Evolutionary conservation across 2,797 vertebrate species (phyloP), one percentile per base, ranked within the genome.

Genomic region (Thunnus albacares): DNA sequence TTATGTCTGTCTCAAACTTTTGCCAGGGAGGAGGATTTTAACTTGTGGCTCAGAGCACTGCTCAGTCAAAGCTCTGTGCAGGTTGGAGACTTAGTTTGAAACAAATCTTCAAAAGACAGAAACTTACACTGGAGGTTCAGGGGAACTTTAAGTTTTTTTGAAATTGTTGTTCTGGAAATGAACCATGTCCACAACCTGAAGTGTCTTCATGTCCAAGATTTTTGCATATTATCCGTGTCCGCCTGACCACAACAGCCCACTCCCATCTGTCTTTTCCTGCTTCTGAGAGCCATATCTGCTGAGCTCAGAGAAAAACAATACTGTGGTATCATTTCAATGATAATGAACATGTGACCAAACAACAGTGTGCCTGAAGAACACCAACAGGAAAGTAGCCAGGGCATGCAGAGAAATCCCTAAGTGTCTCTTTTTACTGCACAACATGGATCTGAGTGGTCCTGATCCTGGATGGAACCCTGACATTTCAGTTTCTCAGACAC

Each of bases 231-330:
- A 41, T 77, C 56, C 3, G 35, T 51, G 56, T 58, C 35, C 62
- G 14, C 14, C 45, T 33, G 71, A 86, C 71, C 61, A 35, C 51
- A 12, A 10, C 75, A 17, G 38, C 91, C 85, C 82, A 82, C 88
- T 87, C 79, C 87, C 89, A 84, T 90, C 83, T 89, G 82, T 87
- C 82, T 78, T 26, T 53, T 38, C 79, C 68, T 74, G 69, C 68
- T 65, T 67, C 58, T 52, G 13, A 65, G 26, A 71, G 26, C 8
- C 35, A 35, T 52, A 64, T 77, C 73, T 77, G 72, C 80, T 75
- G 13, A 66, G 78, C 80, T 77, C 28, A 3, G 70, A 77, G 77
- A 69, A 85, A 85, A 87, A 87, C 26, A 83, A 75, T 22, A 49
- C 53, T 20, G 33, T n/a, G 49, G 61, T 82, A 56, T 80, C 59